Percentiles rank a stretch among this genome's conserved stretches.
Evolutionary conservation across 2,797 vertebrate species (phyloP).

Genomic region (Allobates femoralis): DNA sequence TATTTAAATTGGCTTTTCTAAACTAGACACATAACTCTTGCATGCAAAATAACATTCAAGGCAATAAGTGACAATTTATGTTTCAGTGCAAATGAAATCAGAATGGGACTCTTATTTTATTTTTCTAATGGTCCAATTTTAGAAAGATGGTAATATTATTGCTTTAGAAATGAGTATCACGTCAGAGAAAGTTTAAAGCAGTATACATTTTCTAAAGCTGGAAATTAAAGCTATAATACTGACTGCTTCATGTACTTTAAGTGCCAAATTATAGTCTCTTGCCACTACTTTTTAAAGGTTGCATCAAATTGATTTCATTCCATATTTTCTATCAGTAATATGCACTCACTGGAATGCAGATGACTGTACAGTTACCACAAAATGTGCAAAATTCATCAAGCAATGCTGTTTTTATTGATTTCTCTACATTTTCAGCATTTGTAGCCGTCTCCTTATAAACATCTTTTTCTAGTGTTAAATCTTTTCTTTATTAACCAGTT

Average conservation of each 20-base stretch:
- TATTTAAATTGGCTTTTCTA: not conserved
- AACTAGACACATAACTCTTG: not conserved
- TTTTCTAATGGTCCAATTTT: constrained; percentile 20
- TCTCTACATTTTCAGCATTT: not conserved
- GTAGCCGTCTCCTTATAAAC: not conserved
- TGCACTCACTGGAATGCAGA: constrained; percentile 10
- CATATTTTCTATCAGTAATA: constrained; percentile 26
- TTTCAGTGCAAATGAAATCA: constrained; percentile 25
- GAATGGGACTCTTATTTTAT: constrained; percentile 9
- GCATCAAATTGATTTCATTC: constrained; percentile 18
- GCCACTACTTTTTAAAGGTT: constrained; percentile 24
- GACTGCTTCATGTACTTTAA: constrained; percentile 35
- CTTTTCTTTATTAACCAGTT: not conserved
- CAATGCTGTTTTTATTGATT: constrained; percentile 6
- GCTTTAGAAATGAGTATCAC: constrained; percentile 29
- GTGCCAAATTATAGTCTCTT: constrained; percentile 20
- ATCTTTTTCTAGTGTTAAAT: not conserved
- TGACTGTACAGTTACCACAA: not conserved
- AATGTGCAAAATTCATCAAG: not conserved
- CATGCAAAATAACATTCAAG: not conserved
- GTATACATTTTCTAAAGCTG: constrained; percentile 25
- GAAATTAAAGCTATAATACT: constrained; percentile 31
- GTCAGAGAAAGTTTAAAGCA: constrained; percentile 4
- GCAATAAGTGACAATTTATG: constrained; percentile 4
- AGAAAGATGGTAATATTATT: constrained; percentile 15